Evolutionary conservation across 2,888 invertebrate species (phyloP).

Genomic region (Artemia sp.): DNA sequence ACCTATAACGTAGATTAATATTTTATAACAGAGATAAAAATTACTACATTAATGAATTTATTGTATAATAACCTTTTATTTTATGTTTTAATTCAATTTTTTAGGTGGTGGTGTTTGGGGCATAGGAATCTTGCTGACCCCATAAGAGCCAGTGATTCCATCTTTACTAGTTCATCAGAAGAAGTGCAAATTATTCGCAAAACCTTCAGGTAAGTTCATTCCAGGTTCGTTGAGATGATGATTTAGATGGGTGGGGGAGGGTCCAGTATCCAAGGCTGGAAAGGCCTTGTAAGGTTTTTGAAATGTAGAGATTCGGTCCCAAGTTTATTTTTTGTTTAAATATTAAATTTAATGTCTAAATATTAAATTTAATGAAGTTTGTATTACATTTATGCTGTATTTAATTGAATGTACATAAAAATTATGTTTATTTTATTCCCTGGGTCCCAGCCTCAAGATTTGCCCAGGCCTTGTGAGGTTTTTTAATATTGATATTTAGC

Average conservation of each 20-base stretch:
- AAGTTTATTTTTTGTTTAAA: too few species aligned
- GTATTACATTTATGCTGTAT: too few species aligned
- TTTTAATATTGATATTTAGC: background rate
- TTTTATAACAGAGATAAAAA: too few species aligned
- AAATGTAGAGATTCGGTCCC: too few species aligned
- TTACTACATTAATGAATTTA: too few species aligned
- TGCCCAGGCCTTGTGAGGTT: background rate
- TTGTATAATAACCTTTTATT: too few species aligned
- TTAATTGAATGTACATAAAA: too few species aligned
- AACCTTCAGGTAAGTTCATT: background rate
- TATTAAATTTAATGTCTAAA: too few species aligned
- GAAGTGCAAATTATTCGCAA: constrained; percentile 4
- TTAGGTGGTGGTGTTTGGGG: constrained; percentile 12
- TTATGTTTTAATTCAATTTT: background rate
- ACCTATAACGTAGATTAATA: too few species aligned
- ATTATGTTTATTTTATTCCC: too few species aligned
- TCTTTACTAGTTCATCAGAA: background rate
- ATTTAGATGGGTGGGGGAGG: background rate
- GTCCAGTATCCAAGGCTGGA: background rate
- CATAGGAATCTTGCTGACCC: background rate
- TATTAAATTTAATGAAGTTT: too few species aligned
- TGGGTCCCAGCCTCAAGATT: background rate
- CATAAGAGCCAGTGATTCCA: constrained; percentile 8
- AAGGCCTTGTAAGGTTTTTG: too few species aligned
- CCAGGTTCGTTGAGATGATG: background rate